Evolutionary conservation across 2,888 invertebrate species (phyloP), one percentile per base, ranked within the genome.

Genomic region (Embidobia sp.): DNA sequence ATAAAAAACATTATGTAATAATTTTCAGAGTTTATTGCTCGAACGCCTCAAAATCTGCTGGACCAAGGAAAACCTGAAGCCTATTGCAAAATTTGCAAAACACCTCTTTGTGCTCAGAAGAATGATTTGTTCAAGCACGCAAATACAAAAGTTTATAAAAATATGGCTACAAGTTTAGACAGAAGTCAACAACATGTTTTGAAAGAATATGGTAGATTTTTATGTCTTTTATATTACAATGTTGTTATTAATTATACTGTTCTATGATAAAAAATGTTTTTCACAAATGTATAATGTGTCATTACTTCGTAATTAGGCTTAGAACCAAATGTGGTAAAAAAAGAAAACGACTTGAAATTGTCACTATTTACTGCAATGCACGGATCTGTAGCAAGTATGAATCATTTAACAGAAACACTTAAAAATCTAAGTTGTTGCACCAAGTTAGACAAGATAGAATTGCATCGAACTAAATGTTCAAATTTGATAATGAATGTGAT

Each of bases 401-500:
- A 42, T 42, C 57, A 57, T 35, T 29, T 40, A n/a, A 57, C 42
- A 1, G 19, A 40, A 19, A 29, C 42, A 3, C 19, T 57, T n/a
- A 57, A 57, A 29, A 4, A 15, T 1, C 11, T 57, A 7, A 29
- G 11, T 4, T 57, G 29, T 57, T 42, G 18, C 5, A 27, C 31
- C 5, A 16, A 42, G 8, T 3, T 57, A 0, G 16, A 57, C 1
- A 42, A 40, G 18, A 2, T 57, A 4, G 29, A 57, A 10, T 18
- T 57, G n/a, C 57, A 57, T 26, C 29, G 57, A 8, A 57, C 57
- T n/a, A 81, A 80, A 64, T 80, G 78, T 69, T 74, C 80, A 4
- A 73, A 72, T 18, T 59, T 81, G 8, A 80, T 82, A n/a, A 31
- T 26, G 33, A 75, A 80, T 48, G 78, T 81, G 1, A 75, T 81